Evolutionary conservation across 1,140 invertebrate genomes (phyloP).

Genomic region (Gerris buenoi): DNA sequence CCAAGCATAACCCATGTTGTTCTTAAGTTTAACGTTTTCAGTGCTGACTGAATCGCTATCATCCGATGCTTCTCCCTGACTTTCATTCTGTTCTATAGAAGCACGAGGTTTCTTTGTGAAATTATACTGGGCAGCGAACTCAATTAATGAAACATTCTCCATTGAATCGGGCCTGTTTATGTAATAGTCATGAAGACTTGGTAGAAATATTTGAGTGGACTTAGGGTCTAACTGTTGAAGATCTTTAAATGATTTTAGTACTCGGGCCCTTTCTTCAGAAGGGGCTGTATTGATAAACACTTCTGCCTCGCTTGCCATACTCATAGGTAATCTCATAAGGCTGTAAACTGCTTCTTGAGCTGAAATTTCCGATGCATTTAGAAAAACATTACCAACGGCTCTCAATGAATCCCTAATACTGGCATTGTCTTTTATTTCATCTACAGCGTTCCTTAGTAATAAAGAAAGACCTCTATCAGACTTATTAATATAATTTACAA

Average conservation of each 20-base stretch:
- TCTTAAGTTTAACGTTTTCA: not conserved
- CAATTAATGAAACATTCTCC: not conserved
- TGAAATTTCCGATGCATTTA: not conserved
- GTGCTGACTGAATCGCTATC: not conserved
- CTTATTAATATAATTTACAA: not conserved
- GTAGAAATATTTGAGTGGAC: not conserved
- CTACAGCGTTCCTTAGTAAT: not conserved
- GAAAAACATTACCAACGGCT: not conserved
- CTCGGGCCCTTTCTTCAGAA: not conserved
- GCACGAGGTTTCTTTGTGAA: not conserved
- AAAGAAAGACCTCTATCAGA: not conserved
- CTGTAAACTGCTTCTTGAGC: not conserved
- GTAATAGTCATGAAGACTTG: not conserved
- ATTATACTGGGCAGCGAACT: not conserved
- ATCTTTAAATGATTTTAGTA: not conserved
- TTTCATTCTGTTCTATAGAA: not conserved
- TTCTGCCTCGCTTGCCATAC: not conserved
- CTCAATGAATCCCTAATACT: not conserved
- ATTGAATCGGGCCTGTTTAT: not conserved
- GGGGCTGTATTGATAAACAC: not conserved
- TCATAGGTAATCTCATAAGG: not conserved
- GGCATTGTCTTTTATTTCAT: not conserved
- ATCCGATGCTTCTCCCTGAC: not conserved
- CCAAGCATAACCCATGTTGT: not conserved
- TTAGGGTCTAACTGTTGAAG: not conserved